phyloP scores from a whole-genome alignment of 2,888 invertebrate genomes.

The Apocheima hispidaria region DNA sequence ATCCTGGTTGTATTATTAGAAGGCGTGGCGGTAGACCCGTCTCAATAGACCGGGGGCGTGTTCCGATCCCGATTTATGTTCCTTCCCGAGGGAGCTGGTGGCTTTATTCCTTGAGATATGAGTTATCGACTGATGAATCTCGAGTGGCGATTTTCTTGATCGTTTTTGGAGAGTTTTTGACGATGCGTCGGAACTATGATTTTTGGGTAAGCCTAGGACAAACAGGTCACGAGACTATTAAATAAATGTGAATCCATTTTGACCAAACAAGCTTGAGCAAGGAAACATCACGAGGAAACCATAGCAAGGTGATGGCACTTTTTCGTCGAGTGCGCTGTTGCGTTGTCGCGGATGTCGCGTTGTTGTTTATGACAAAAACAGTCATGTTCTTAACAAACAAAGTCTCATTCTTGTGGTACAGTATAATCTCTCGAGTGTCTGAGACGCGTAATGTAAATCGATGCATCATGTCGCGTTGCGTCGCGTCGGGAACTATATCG shows the following conservation, averaged over 20 bases:
- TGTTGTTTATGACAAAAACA: constrained; percentile 20
- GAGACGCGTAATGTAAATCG: constrained; percentile 43
- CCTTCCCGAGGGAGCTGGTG: constrained; percentile 27
- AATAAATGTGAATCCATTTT: too few species aligned
- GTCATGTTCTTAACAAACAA: too few species aligned
- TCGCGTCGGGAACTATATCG: constrained; percentile 54
- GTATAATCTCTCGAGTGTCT: constrained; percentile 29
- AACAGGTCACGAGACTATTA: not conserved
- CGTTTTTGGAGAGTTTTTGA: constrained; percentile 10
- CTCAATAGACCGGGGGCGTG: constrained; percentile 43
- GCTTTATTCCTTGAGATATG: constrained; percentile 28
- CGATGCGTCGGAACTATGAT: not conserved
- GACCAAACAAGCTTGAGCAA: too few species aligned
- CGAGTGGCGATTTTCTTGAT: constrained; percentile 12
- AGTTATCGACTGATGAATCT: constrained; percentile 26
- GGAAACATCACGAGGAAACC: too few species aligned
- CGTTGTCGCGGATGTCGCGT: too few species aligned
- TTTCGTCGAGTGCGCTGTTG: too few species aligned
- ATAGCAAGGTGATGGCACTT: too few species aligned
- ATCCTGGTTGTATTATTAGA: constrained; percentile 27
- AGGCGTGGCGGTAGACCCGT: constrained; percentile 41
- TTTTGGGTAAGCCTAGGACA: not conserved
- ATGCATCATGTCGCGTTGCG: constrained; percentile 47
- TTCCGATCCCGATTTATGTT: constrained; percentile 40
- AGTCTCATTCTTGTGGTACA: too few species aligned